phyloP scores from a whole-genome alignment of 92 coral and sea anemone species.

The Siderastrea radians region DNA sequence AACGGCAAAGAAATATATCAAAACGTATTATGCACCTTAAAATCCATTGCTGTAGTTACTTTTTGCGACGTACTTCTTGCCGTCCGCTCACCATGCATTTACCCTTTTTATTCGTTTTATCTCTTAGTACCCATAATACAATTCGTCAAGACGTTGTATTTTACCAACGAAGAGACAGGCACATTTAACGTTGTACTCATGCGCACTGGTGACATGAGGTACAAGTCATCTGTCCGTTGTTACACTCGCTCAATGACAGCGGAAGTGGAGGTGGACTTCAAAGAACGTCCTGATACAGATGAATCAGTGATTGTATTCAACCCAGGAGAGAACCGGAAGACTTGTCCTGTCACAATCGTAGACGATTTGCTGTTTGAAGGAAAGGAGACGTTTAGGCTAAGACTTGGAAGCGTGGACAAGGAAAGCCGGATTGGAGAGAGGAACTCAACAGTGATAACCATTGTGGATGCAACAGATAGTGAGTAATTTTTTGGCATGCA shows the following conservation, averaged over 20 bases:
- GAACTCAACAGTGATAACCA: conserved; percentile 73
- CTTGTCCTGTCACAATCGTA: conserved; percentile 76
- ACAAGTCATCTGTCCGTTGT: conserved; percentile 81
- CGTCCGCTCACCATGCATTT: too few species aligned
- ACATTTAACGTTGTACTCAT: conserved; percentile 71
- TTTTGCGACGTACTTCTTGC: too few species aligned
- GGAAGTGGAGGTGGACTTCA: conserved; percentile 81
- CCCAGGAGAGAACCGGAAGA: conserved; percentile 79
- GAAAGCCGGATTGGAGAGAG: conserved; percentile 78
- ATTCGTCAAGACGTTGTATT: conserved; percentile 68
- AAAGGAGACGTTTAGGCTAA: conserved; percentile 79
- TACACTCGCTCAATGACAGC: conserved; percentile 92
- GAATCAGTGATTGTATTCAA: conserved; percentile 78
- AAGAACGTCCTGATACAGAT: conserved; percentile 86
- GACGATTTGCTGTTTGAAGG: conserved; percentile 85
- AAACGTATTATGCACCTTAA: too few species aligned
- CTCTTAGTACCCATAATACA: conserved; percentile 85
- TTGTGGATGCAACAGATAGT: conserved; percentile 87
- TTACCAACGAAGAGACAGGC: conserved; percentile 69
- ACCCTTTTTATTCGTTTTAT: background rate
- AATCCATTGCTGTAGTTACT: too few species aligned
- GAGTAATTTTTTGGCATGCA: conserved; percentile 21
- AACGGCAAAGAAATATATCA: too few species aligned
- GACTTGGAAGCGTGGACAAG: conserved; percentile 61
- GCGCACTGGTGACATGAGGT: conserved; percentile 91